These are phyloP conservation scores for Drosophila melanica DNA, from an alignment of 1,140 invertebrate species.

Conservation along the genomic window DNA sequence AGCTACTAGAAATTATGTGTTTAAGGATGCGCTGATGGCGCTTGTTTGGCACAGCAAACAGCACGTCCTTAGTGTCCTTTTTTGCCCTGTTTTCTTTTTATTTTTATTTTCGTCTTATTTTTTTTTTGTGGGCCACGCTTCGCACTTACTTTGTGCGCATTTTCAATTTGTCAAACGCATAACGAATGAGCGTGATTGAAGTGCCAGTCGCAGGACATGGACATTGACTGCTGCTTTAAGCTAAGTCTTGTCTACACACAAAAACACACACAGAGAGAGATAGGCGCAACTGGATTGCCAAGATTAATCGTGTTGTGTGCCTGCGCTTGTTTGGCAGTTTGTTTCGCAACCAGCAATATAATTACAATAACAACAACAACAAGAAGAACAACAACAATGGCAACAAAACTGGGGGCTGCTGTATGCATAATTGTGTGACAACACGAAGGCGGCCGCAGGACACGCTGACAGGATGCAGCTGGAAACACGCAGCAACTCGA, in stretches of 20 bases:
- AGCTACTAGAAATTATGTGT: slow-evolving; percentile 50
- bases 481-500: slow-evolving; percentile 55
- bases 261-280: slow-evolving; percentile 12
- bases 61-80: slow-evolving; percentile 28
- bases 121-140: slow-evolving; percentile 24
- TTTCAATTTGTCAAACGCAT: slow-evolving; percentile 79
- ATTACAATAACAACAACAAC: slow-evolving; percentile 54
- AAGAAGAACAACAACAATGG: not conserved
- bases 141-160: slow-evolving; percentile 66
- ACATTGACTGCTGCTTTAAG: slow-evolving; percentile 30
- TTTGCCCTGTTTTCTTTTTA: not conserved
- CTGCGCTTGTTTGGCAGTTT: slow-evolving; percentile 67
- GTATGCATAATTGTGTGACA: slow-evolving; percentile 81
- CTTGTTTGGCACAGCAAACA: slow-evolving; percentile 46
- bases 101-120: not conserved
- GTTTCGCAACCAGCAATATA: slow-evolving; percentile 72
- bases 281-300: slow-evolving; percentile 57
- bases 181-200: slow-evolving; percentile 77
- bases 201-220: slow-evolving; percentile 52
- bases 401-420: slow-evolving; percentile 52
- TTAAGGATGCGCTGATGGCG: slow-evolving; percentile 56
- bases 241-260: not conserved
- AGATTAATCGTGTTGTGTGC: slow-evolving; percentile 66
- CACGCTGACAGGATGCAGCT: slow-evolving; percentile 53
- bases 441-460: slow-evolving; percentile 34